Evolutionary conservation across 2,888 invertebrate species (phyloP).

Genomic region (Drosophila vallismaia): DNA sequence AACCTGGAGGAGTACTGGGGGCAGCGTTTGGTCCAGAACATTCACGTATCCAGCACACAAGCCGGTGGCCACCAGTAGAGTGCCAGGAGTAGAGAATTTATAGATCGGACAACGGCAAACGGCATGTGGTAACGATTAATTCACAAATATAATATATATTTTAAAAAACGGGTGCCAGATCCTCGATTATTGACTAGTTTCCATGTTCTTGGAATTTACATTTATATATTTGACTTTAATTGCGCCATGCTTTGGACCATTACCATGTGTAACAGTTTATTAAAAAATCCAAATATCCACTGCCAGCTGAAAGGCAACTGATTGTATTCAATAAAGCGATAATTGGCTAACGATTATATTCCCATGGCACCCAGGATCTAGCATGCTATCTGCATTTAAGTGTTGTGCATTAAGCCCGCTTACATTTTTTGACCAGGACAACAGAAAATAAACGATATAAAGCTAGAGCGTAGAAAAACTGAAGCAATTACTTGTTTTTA

Average conservation of each 20-base stretch:
- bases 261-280: conserved; percentile 29
- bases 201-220: conserved; percentile 31
- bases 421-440: conserved; percentile 22
- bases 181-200: conserved; percentile 36
- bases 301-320: conserved; percentile 67
- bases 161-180: conserved; percentile 44
- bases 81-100: conserved; percentile 6
- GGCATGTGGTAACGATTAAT: conserved; percentile 47
- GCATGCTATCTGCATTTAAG: conserved; percentile 42
- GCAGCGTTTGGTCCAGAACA: conserved; percentile 88
- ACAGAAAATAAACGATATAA: conserved; percentile 25
- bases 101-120: conserved; percentile 54
- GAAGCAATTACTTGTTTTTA: neutral
- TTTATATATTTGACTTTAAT: conserved; percentile 15
- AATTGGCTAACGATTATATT: conserved; percentile 18
- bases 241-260: conserved; percentile 16
- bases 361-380: conserved; percentile 30
- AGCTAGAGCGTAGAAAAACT: conserved; percentile 19
- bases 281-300: conserved; percentile 42
- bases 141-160: conserved; percentile 39
- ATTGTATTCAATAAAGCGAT: conserved; percentile 28
- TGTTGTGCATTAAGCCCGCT: conserved; percentile 38
- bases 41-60: conserved; percentile 82
- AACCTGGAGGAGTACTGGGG: conserved; percentile 92
- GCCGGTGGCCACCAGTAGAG: conserved; percentile 61